Evolutionary conservation across 2,888 invertebrate genomes (phyloP).

Genomic region (Muschampia plurimacula): DNA sequence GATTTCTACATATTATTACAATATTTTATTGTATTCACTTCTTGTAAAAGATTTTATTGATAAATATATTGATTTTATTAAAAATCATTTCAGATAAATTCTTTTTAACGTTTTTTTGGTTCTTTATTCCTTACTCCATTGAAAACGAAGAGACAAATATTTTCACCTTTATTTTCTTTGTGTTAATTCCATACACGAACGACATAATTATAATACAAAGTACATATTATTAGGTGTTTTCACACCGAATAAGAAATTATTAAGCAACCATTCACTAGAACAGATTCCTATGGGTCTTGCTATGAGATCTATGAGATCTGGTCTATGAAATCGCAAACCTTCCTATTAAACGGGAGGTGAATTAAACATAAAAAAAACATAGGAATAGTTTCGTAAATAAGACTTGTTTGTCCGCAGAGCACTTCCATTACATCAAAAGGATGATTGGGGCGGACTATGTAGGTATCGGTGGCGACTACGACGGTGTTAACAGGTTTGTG

Average conservation of each 20-base stretch:
- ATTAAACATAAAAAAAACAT: not conserved
- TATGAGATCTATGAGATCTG: not conserved
- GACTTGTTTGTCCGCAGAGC: conserved; percentile 66
- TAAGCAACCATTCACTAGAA: not conserved
- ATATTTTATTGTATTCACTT: no score
- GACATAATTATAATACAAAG: not conserved
- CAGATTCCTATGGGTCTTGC: not conserved
- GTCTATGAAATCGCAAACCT: not conserved
- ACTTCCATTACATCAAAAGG: conserved; percentile 87
- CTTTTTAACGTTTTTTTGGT: no score
- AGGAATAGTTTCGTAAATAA: conserved; percentile 9
- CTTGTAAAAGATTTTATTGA: no score
- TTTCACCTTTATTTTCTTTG: no score
- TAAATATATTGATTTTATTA: no score
- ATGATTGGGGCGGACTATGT: conserved; percentile 87
- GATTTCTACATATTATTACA: no score
- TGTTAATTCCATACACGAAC: no score
- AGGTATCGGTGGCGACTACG: conserved; percentile 87
- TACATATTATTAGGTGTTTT: not conserved
- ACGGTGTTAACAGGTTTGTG: conserved; percentile 86
- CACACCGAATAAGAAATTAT: not conserved
- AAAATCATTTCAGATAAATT: no score
- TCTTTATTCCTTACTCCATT: no score
- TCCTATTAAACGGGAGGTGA: not conserved
- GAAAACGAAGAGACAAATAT: no score